Conservation (phyloP, 2,113 vertebrate genomes). For the Crypturellus undulatus region DNA sequence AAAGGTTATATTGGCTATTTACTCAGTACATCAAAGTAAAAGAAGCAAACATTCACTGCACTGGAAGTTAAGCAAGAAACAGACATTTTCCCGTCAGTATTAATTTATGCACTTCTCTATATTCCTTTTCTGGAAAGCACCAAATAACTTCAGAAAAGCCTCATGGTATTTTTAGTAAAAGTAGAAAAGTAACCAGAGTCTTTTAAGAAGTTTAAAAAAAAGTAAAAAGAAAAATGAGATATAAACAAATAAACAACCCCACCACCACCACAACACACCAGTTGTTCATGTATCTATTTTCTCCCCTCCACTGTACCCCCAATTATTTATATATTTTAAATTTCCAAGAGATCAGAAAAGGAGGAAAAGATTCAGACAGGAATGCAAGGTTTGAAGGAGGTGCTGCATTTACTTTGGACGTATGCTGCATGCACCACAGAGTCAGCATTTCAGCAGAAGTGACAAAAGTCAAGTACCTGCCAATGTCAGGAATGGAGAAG, state of each 20-base stretch:
- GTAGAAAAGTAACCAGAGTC: neutral
- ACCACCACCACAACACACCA: neutral
- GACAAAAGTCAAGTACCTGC: slow-evolving; percentile 28
- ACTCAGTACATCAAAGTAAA: neutral
- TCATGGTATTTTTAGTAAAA: slow-evolving; percentile 34
- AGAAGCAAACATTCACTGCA: neutral
- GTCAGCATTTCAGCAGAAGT: slow-evolving; percentile 30
- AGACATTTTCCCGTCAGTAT: neutral
- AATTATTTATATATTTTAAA: neutral
- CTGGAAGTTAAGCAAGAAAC: neutral
- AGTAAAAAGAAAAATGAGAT: neutral
- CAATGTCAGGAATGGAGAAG: neutral
- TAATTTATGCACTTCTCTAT: neutral
- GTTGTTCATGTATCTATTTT: neutral
- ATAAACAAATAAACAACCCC: too few relatives aligned
- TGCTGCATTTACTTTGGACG: slow-evolving; percentile 31
- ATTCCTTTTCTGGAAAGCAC: neutral
- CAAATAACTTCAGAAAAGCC: neutral
- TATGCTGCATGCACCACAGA: neutral
- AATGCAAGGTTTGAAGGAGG: neutral
- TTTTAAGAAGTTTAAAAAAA: neutral
- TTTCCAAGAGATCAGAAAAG: neutral
- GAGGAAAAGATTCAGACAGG: neutral
- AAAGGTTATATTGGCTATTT: neutral
- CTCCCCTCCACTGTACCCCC: neutral